Evolutionary conservation across 64 coral and sea anemone genomes (phyloP).

Genomic region (Actinia equina): DNA sequence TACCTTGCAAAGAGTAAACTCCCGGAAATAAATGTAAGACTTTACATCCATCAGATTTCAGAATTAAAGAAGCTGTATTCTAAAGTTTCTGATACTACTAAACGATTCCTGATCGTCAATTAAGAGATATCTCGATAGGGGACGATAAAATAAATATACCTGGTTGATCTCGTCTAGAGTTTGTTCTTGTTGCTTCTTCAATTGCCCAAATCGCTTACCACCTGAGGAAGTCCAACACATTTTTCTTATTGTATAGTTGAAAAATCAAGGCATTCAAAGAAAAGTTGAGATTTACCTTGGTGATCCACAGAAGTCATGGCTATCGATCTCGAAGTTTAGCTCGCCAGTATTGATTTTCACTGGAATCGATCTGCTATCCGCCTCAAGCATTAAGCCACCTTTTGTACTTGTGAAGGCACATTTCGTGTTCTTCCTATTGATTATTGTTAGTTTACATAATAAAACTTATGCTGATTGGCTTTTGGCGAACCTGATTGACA

Average conservation of each 20-base stretch:
- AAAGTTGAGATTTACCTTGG: background rate
- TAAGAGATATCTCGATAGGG: background rate
- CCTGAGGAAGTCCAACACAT: slow-evolving; percentile 25
- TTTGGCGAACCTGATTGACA: background rate
- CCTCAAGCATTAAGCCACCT: background rate
- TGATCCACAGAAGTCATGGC: background rate
- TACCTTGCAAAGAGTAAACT: slow-evolving; percentile 7
- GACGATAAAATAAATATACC: slow-evolving; percentile 13
- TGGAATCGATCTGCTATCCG: background rate
- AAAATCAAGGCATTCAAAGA: background rate
- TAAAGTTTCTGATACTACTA: background rate
- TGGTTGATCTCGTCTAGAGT: slow-evolving; percentile 87
- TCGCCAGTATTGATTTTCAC: background rate
- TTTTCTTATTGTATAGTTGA: background rate
- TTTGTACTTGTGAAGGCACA: background rate
- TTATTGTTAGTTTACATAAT: background rate
- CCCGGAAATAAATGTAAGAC: slow-evolving; percentile 3
- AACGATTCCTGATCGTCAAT: background rate
- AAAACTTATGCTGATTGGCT: background rate
- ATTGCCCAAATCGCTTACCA: slow-evolving; percentile 66
- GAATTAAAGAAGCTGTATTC: background rate
- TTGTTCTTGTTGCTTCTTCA: slow-evolving; percentile 57
- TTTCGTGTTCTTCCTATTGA: background rate
- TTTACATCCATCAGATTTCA: background rate
- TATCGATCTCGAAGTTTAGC: background rate